Evolutionary conservation across 2,888 invertebrate genomes (phyloP), one percentile per base, ranked within the genome.

Genomic region (Drosophila borealis): DNA sequence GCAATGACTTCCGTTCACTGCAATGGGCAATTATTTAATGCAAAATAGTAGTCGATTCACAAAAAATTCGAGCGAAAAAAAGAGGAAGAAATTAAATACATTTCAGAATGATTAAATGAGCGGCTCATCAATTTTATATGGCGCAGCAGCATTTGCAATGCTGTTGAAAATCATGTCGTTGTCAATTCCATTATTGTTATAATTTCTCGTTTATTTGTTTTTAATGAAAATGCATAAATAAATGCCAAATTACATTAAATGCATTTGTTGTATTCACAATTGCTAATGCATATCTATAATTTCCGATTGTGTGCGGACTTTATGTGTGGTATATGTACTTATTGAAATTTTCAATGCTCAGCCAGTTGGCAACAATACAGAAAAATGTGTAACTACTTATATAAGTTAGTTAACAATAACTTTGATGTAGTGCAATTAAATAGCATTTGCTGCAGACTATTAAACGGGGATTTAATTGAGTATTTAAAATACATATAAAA

Each of bases 171-270:
- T 67, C 46, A 78, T 75, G 80, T 59, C 55, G 77, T 46, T 80
- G 69, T 66, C 78, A 69, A 61, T 80, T 67, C 65, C 54, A 70
- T 81, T 84, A 83, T 87, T 81, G 74, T 84, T 69, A 73, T 85
- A 62, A 86, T 86, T 80, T 83, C 81, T 54, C 67, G 78, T 65
- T 81, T 81, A 87, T 84, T 88, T 83, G 87, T 76, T 81, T 29
- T 80, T 81, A 78, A 88, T 87, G 73, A 67, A 76, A 78, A 76
- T 86, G 81, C 89, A 81, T 84, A 84, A 89, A 89, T 83, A 81
- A 85, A 89, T 89, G 80, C 73, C 68, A 74, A 89, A 85, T 81
- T 78, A 87, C 82, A 84, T 87, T 87, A 89, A 89, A 78, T 77
- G 75, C 74, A 72, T 72, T 85, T 82, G 63, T 62, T 57, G 63